These are phyloP conservation scores for Cataglyphis altisquamis DNA, from an alignment of 2,888 invertebrate species.

Conservation along the genomic window DNA sequence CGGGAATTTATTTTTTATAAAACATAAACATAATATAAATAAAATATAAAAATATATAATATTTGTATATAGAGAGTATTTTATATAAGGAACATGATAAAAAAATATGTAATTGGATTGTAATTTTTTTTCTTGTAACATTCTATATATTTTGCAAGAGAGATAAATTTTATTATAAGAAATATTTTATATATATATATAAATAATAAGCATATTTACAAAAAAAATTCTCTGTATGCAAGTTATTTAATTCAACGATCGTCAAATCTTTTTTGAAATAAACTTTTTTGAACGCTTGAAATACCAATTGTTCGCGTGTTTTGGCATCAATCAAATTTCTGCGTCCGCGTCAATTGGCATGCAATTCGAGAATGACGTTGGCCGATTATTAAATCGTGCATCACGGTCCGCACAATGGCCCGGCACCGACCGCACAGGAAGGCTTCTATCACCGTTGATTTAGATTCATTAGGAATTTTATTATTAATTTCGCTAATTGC, in stretches of 20 bases:
- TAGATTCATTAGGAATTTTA: slow-evolving; percentile 83
- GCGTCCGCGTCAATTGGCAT: slow-evolving; percentile 77
- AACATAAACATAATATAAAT: background rate
- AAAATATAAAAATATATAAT: background rate
- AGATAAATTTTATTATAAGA: background rate
- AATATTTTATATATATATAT: background rate
- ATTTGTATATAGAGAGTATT: background rate
- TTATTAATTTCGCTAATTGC: slow-evolving; percentile 84
- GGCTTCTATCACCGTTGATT: slow-evolving; percentile 84
- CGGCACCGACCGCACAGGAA: slow-evolving; percentile 84
- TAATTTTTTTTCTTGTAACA: no score
- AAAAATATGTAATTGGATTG: background rate
- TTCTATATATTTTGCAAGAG: background rate
- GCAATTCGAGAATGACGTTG: slow-evolving; percentile 78
- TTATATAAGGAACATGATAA: background rate
- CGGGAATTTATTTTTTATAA: slow-evolving; percentile 7
- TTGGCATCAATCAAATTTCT: slow-evolving; percentile 72
- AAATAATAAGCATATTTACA: background rate
- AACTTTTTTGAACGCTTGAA: background rate
- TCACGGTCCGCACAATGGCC: slow-evolving; percentile 70
- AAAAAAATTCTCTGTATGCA: background rate
- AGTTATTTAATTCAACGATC: background rate
- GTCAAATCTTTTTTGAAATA: background rate
- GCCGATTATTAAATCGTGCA: slow-evolving; percentile 75
- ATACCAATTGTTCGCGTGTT: background rate